phyloP scores from a whole-genome alignment of 2,113 vertebrate species.

The Turnix velox region DNA sequence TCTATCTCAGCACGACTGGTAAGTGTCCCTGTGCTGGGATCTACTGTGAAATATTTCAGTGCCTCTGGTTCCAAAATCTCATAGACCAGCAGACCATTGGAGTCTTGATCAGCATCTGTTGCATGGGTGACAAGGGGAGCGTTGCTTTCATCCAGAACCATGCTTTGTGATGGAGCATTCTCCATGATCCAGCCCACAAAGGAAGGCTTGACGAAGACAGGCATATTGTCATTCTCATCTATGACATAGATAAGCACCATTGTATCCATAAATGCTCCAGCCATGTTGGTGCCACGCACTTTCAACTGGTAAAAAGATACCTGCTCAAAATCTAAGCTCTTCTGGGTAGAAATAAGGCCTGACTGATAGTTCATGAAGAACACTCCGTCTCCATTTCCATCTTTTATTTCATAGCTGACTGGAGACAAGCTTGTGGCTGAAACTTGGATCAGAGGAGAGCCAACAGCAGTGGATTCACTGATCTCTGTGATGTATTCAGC shows the following conservation, averaged over 20 bases:
- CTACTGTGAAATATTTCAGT: slow-evolving; percentile 82
- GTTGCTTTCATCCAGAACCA: slow-evolving; percentile 84
- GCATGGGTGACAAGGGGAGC: slow-evolving; percentile 85
- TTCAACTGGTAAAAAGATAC: slow-evolving; percentile 81
- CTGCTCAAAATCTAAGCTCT: slow-evolving; percentile 85
- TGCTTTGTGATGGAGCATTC: slow-evolving; percentile 81
- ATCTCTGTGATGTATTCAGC: slow-evolving; percentile 87
- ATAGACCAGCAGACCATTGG: slow-evolving; percentile 85
- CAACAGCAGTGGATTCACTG: slow-evolving; percentile 78
- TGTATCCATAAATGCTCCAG: slow-evolving; percentile 74
- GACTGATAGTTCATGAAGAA: slow-evolving; percentile 88
- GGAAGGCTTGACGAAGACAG: slow-evolving; percentile 74
- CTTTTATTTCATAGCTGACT: slow-evolving; percentile 86
- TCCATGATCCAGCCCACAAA: slow-evolving; percentile 87
- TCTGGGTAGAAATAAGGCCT: slow-evolving; percentile 83
- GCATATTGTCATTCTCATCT: slow-evolving; percentile 92
- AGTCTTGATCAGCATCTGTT: slow-evolving; percentile 82
- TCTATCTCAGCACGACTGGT: slow-evolving; percentile 80
- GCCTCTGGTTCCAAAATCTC: slow-evolving; percentile 86
- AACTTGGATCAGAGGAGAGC: slow-evolving; percentile 80
- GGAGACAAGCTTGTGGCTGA: slow-evolving; percentile 79
- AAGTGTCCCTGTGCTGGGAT: slow-evolving; percentile 87
- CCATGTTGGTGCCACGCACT: slow-evolving; percentile 81
- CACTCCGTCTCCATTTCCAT: slow-evolving; percentile 79
- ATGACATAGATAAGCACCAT: slow-evolving; percentile 82